phyloP scores from a whole-genome alignment of 2,113 vertebrate species.

The Melanocharis versteri region DNA sequence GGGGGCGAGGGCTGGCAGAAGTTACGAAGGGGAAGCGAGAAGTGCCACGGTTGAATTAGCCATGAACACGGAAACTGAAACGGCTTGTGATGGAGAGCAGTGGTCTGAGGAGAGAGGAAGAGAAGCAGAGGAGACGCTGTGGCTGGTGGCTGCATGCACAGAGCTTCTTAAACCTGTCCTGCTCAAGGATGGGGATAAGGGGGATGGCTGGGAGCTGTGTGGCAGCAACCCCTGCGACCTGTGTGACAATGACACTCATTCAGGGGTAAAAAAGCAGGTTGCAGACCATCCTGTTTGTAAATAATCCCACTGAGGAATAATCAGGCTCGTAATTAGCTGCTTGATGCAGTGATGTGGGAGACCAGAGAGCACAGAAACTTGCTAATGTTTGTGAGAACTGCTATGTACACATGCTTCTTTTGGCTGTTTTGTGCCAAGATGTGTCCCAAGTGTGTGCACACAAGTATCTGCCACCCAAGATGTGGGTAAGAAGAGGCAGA shows the following conservation, averaged over 20 bases:
- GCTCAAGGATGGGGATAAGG: neutral
- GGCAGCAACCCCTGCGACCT: neutral
- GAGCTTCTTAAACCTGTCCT: neutral
- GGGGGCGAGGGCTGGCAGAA: conserved; percentile 9
- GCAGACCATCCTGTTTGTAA: neutral
- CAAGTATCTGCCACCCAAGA: neutral
- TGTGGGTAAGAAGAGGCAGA: neutral
- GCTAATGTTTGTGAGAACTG: neutral
- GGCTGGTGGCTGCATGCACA: neutral
- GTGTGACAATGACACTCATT: neutral
- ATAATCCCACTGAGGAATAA: neutral
- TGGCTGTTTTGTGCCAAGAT: neutral
- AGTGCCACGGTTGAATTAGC: neutral
- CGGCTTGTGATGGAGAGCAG: neutral
- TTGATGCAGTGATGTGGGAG: neutral
- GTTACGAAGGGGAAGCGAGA: conserved; percentile 32
- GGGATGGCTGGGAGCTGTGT: neutral
- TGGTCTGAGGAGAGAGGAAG: conserved; percentile 1
- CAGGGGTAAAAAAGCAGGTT: neutral
- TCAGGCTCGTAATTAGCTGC: neutral
- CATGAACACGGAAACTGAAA: conserved; percentile 55
- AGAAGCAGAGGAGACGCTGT: neutral
- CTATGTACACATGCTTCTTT: neutral
- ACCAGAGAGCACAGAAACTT: neutral
- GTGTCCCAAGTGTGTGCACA: neutral